These are phyloP conservation scores for Characodon lateralis DNA, from an alignment of 2,797 vertebrate species.

Conservation along the genomic window DNA sequence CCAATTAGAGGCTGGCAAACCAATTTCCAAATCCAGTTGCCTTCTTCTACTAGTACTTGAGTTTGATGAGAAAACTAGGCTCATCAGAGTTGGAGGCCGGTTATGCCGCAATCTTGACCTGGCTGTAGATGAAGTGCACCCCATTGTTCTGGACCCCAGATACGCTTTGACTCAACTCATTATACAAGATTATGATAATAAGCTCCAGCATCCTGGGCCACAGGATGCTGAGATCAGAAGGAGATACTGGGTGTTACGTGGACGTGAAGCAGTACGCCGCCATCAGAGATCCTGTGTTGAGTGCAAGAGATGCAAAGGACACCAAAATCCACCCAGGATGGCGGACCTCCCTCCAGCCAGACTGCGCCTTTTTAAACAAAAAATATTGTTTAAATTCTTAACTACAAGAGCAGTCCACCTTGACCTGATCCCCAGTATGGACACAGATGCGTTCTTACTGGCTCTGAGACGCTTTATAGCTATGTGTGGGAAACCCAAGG, in stretches of 20 bases:
- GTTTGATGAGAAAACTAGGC: neutral
- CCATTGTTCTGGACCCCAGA: neutral
- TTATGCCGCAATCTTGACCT: neutral
- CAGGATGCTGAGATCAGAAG: slow-evolving; percentile 2
- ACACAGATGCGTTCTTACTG: no score
- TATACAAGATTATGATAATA: neutral
- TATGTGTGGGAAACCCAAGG: no score
- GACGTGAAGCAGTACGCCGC: neutral
- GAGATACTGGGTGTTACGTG: neutral
- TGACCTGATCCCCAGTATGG: no score
- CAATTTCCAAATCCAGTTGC: neutral
- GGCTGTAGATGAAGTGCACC: no score
- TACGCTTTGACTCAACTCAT: neutral
- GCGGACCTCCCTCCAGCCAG: neutral
- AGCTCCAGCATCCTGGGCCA: neutral
- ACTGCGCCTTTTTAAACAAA: no score
- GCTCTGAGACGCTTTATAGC: no score
- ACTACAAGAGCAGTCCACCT: no score
- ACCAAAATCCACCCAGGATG: slow-evolving; percentile 1
- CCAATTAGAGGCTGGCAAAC: neutral
- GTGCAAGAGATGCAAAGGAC: neutral
- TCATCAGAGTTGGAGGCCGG: slow-evolving; percentile 6
- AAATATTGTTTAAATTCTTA: no score
- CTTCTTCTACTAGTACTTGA: neutral
- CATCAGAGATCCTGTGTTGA: neutral